These are phyloP conservation scores for Aplysia californica DNA, from an alignment of 1,140 invertebrate genomes.

Conservation along the genomic window DNA sequence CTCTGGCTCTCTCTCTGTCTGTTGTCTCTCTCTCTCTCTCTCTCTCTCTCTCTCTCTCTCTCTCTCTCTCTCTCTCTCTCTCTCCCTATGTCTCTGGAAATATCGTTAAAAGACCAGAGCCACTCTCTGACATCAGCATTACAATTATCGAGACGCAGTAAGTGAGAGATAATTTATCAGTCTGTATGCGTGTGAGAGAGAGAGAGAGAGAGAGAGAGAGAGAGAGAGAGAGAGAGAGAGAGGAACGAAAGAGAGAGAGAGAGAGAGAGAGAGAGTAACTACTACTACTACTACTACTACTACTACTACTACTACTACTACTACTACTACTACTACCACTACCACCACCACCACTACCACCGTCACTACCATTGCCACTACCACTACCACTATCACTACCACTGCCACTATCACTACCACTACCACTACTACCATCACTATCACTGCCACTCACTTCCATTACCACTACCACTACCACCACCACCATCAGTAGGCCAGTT, in stretches of 20 bases:
- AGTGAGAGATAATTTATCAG: no score
- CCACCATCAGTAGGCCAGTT: background rate
- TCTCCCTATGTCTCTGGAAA: no score
- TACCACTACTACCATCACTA: background rate
- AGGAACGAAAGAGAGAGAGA: no score
- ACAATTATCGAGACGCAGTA: no score
- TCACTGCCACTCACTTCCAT: background rate
- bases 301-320: slow-evolving; percentile 5
- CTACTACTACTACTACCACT: background rate
- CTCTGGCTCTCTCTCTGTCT: no score
- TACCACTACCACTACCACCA: slow-evolving; percentile 32
- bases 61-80: no score
- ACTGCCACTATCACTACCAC: background rate
- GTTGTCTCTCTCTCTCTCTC: no score
- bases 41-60: no score
- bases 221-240: background rate
- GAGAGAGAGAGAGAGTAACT: background rate
- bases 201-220: background rate
- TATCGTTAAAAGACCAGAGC: no score
- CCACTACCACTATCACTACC: background rate
- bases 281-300: background rate
- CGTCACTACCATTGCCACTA: background rate
- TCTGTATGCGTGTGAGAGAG: no score
- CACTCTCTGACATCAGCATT: no score
- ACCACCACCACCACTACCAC: background rate